Evolutionary conservation across 1,140 invertebrate genomes (phyloP).

Genomic region (Cydia fagiglandana): DNA sequence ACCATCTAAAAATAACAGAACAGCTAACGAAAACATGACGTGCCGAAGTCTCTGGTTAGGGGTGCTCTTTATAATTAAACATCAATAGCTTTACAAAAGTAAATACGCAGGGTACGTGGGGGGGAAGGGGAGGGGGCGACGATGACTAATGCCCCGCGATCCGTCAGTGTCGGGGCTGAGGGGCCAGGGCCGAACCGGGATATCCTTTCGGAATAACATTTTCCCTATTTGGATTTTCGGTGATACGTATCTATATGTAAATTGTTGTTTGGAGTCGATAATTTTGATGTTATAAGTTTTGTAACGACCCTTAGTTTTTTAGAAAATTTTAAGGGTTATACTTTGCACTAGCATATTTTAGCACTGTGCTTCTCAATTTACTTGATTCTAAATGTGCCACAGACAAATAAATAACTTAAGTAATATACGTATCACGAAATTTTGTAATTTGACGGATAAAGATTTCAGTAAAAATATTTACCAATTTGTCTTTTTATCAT

Average conservation of each 20-base stretch:
- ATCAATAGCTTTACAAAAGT: slow-evolving; percentile 79
- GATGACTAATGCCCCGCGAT: slow-evolving; percentile 75
- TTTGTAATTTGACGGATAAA: too few relatives aligned
- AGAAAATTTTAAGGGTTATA: not conserved
- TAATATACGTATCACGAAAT: too few relatives aligned
- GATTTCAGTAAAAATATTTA: too few relatives aligned
- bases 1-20: slow-evolving; percentile 49
- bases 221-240: slow-evolving; percentile 57
- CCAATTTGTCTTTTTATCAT: too few relatives aligned
- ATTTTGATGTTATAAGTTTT: slow-evolving; percentile 30
- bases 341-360: not conserved
- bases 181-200: slow-evolving; percentile 66
- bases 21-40: slow-evolving; percentile 59
- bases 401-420: too few relatives aligned
- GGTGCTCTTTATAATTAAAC: slow-evolving; percentile 76
- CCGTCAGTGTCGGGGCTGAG: slow-evolving; percentile 70
- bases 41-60: slow-evolving; percentile 64
- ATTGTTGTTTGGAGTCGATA: slow-evolving; percentile 47
- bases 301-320: not conserved
- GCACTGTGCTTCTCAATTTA: too few relatives aligned
- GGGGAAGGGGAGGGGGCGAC: slow-evolving; percentile 59
- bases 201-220: slow-evolving; percentile 73
- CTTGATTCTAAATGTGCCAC: too few relatives aligned
- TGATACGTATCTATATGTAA: slow-evolving; percentile 76
- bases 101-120: slow-evolving; percentile 75